phyloP scores from a whole-genome alignment of 2,888 invertebrate species.

The Lasioglossum villosulum region DNA sequence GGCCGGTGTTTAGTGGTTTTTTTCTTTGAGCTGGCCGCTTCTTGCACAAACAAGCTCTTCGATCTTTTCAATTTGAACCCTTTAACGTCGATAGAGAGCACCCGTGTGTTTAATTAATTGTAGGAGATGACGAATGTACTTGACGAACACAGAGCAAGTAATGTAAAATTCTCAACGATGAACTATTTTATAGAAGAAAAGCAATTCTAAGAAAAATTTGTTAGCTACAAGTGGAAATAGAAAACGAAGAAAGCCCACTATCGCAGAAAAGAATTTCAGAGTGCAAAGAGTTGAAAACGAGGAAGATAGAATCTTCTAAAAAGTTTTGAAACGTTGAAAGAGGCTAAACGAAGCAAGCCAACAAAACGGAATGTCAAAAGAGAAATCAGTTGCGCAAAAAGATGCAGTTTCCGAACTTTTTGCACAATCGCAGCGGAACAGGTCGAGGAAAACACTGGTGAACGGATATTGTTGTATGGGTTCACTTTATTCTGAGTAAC shows the following conservation, averaged over 20 bases:
- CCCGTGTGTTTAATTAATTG: neutral
- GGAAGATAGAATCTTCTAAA: too few relatives aligned
- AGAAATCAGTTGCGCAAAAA: conserved; percentile 44
- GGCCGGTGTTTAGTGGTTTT: conserved; percentile 20
- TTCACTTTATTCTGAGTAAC: conserved; percentile 53
- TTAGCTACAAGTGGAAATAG: too few relatives aligned
- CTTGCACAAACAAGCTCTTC: neutral
- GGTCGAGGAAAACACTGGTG: neutral
- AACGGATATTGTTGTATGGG: conserved; percentile 16
- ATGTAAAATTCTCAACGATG: too few relatives aligned
- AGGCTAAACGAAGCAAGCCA: conserved; percentile 10
- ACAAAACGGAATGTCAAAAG: conserved; percentile 22
- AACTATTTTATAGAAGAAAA: too few relatives aligned
- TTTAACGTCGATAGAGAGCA: neutral
- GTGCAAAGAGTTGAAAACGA: neutral
- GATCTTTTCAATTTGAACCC: neutral
- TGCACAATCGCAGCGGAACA: neutral
- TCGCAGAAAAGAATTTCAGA: neutral
- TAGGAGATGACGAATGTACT: neutral
- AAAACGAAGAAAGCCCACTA: neutral
- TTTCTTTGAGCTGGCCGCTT: neutral
- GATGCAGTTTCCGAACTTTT: conserved; percentile 32
- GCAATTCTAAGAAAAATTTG: too few relatives aligned
- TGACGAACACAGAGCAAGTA: too few relatives aligned
- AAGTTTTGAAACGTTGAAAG: neutral